Evolutionary conservation across 2,888 invertebrate species (phyloP).

Genomic region (Drosophila nigricruria): DNA sequence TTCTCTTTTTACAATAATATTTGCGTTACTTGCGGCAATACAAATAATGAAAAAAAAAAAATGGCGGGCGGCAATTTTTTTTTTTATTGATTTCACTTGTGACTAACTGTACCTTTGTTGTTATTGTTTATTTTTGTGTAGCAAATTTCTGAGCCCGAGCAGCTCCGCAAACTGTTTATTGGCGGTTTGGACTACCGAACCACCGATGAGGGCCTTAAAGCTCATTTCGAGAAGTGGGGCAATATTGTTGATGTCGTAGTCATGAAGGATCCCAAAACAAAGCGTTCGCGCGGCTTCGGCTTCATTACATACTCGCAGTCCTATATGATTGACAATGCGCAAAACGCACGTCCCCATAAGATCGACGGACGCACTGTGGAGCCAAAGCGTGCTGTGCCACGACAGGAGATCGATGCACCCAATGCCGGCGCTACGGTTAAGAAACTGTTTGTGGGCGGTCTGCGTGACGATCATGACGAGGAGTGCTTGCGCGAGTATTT

Average conservation of each 20-base stretch:
- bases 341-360: constrained; percentile 94
- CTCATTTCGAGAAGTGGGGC: constrained; percentile 98
- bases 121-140: constrained; percentile 43
- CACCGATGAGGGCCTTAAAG: constrained; percentile 95
- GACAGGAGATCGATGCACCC: constrained; percentile 95
- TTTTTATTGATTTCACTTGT: constrained; percentile 47
- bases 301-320: constrained; percentile 98
- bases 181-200: constrained; percentile 98
- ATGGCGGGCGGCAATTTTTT: constrained; percentile 66
- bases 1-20: not conserved
- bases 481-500: constrained; percentile 94
- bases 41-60: constrained; percentile 60
- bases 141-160: constrained; percentile 87
- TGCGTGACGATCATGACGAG: constrained; percentile 96
- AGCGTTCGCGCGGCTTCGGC: constrained; percentile 98
- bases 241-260: constrained; percentile 98
- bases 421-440: constrained; percentile 97
- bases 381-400: constrained; percentile 98
- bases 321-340: constrained; percentile 98
- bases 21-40: constrained; percentile 30
- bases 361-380: constrained; percentile 97
- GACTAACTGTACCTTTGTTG: constrained; percentile 57
- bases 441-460: constrained; percentile 96
- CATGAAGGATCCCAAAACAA: constrained; percentile 98
- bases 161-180: constrained; percentile 96